Base-by-base conservation (phyloP, 2,113 vertebrate genomes). In the Chaenocephalus aceratus region DNA sequence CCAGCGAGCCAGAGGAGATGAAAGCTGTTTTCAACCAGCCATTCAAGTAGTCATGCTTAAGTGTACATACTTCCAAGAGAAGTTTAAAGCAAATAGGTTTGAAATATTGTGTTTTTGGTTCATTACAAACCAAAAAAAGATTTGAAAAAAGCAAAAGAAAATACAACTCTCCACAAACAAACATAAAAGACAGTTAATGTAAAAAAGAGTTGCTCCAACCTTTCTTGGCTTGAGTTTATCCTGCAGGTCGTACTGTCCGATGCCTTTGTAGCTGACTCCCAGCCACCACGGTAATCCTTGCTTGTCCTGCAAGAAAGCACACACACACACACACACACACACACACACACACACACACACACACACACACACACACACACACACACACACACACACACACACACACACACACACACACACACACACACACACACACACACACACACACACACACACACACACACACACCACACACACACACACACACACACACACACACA, bases 231-330 rank as follows among this genome's bases (percentile, higher is more conserved):
- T 98, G 75, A 99, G 95, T 86, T 97, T 99, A 86, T 99, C 98
- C 89, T 99, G 97, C 48, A 97, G 89, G 74, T 99, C 98, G 89
- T 98, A 99, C 84, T 99, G 98, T 86, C 97, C 96, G 0, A 99
- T 97, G 92, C 98, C 98, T 96, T 98, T 99, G 91, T 97, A 98
- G 92, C 98, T 96, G 89, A 99, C 97, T 80, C 98, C 98, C 86
- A 99, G 95, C 98, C 98, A 99, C 98, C 98, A 99, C 0, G 98
- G 98, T 82, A 99, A 95, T 83, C 97, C 97, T 92, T 98, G 97
- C 92, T 99, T 99, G 93, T 99, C 98, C 98, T 99, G 92, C 70
- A 92, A 90, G 86, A 91, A 7, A 70, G 79, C 61, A 67, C 54
- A 79, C 26, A 58, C 21, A 21, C 21, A 41, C 26, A 69, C 30